Evolutionary conservation across 2,888 invertebrate genomes (phyloP).

Genomic region (Dasysyrphus albostriatus): DNA sequence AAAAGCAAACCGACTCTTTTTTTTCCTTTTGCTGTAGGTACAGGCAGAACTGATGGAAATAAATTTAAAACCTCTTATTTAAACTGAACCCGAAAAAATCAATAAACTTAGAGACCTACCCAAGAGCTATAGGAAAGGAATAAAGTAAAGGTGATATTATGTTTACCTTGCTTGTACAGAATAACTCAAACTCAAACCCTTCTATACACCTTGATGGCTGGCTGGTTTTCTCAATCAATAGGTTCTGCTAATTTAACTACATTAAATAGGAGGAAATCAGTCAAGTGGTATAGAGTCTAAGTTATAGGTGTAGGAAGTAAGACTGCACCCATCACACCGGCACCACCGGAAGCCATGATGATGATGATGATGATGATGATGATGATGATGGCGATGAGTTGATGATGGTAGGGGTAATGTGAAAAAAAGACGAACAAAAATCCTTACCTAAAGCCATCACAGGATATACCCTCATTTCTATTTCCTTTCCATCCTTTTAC

Average conservation of each 20-base stretch:
- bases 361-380: constrained; percentile 17
- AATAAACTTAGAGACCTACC: constrained; percentile 17
- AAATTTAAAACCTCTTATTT: constrained; percentile 19
- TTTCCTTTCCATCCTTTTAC: constrained; percentile 3
- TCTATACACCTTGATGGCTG: constrained; percentile 28
- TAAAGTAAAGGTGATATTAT: background rate
- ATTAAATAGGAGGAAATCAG: constrained; percentile 54
- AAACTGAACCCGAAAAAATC: constrained; percentile 15
- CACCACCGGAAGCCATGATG: constrained; percentile 15
- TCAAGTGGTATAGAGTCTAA: constrained; percentile 29
- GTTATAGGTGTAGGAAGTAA: background rate
- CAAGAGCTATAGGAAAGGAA: background rate
- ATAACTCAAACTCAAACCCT: background rate
- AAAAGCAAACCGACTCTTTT: background rate
- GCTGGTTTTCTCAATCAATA: constrained; percentile 26
- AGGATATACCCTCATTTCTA: constrained; percentile 36
- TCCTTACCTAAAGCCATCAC: constrained; percentile 10
- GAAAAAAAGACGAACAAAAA: constrained; percentile 16
- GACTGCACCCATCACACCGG: constrained; percentile 3
- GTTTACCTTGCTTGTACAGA: background rate
- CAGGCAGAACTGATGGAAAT: background rate
- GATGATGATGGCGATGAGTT: background rate
- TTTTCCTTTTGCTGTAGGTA: too few relatives aligned
- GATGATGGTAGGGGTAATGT: constrained; percentile 5
- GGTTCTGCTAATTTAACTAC: constrained; percentile 61